phyloP scores from a whole-genome alignment of 2,888 invertebrate species.

The Thereva unica region DNA sequence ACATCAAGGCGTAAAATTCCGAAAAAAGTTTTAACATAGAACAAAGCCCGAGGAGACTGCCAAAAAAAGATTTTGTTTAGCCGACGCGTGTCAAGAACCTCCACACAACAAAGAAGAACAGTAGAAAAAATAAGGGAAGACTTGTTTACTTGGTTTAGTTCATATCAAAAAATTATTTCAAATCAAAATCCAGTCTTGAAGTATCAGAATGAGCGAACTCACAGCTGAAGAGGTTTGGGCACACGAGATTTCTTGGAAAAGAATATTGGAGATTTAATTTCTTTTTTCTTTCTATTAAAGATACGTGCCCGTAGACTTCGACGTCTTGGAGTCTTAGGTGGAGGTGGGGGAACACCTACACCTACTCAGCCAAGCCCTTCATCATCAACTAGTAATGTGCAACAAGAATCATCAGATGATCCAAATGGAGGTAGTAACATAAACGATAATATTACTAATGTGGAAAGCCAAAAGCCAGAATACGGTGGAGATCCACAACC shows the following conservation, averaged over 20 bases:
- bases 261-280: slow-evolving; percentile 8
- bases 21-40: too few relatives aligned
- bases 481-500: not conserved
- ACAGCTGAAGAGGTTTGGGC: slow-evolving; percentile 84
- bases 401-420: not conserved
- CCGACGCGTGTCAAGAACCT: too few relatives aligned
- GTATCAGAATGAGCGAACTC: slow-evolving; percentile 73
- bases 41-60: too few relatives aligned
- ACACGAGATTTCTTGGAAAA: too few relatives aligned
- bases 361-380: slow-evolving; percentile 1
- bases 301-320: slow-evolving; percentile 42
- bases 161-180: slow-evolving; percentile 10
- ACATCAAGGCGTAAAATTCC: too few relatives aligned
- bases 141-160: slow-evolving; percentile 18
- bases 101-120: not conserved
- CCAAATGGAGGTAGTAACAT: not conserved
- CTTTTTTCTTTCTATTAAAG: slow-evolving; percentile 19
- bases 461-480: not conserved
- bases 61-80: too few relatives aligned
- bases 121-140: slow-evolving; percentile 8
- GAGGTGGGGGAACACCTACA: slow-evolving; percentile 17
- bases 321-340: slow-evolving; percentile 37
- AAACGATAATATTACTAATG: not conserved
- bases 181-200: slow-evolving; percentile 9
- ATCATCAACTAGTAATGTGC: slow-evolving; percentile 14